phyloP scores from a whole-genome alignment of 2,888 invertebrate species.

The Isoperla grammatica region DNA sequence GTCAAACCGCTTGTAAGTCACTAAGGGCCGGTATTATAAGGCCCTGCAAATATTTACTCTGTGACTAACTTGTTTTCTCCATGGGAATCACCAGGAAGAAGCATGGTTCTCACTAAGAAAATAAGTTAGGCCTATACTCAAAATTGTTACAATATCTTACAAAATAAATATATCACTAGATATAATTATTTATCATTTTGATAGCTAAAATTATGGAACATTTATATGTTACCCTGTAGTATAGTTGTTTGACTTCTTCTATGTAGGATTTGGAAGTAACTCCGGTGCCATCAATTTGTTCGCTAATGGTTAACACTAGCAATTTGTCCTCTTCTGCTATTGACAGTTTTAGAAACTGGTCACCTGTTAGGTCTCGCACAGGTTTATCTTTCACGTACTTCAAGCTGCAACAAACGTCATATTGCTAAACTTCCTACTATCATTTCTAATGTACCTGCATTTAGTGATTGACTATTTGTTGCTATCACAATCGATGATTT shows the following conservation, averaged over 20 bases:
- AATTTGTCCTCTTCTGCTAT: constrained; percentile 80
- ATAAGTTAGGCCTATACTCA: too few species aligned
- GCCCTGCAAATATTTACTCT: not conserved
- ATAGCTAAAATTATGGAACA: too few species aligned
- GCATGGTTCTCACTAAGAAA: too few species aligned
- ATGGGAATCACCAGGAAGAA: too few species aligned
- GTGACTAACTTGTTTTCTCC: too few species aligned
- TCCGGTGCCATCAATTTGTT: constrained; percentile 61
- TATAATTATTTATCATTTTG: too few species aligned
- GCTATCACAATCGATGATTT: too few species aligned
- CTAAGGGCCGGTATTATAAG: not conserved
- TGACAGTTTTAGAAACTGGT: constrained; percentile 80
- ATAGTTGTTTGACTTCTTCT: constrained; percentile 84
- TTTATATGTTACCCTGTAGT: constrained; percentile 57
- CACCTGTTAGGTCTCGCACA: constrained; percentile 78
- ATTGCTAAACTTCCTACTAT: constrained; percentile 3
- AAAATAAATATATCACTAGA: too few species aligned
- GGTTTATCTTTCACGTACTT: constrained; percentile 93
- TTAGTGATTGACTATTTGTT: too few species aligned
- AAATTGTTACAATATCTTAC: too few species aligned
- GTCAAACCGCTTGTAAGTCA: constrained; percentile 10
- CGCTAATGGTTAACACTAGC: constrained; percentile 64
- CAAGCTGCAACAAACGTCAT: constrained; percentile 50
- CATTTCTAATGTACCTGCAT: too few species aligned
- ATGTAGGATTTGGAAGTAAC: constrained; percentile 71